Conservation (phyloP, 1,140 invertebrate genomes). For the Anadara kagoshimensis region DNA sequence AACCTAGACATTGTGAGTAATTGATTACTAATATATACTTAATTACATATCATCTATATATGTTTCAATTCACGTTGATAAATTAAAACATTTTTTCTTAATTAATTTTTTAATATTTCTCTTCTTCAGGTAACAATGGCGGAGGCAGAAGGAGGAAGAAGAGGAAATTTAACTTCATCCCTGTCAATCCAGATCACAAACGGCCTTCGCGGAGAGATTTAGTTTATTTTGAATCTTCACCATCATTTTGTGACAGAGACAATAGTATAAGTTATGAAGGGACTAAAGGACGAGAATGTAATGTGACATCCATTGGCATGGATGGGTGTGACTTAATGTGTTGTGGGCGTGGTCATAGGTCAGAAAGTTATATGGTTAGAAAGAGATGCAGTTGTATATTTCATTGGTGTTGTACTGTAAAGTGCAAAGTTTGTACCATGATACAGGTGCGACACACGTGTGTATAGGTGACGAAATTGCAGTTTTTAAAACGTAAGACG, state of each 20-base stretch:
- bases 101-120: conserved; percentile 7
- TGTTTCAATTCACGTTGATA: no score
- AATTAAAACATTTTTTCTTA: not conserved
- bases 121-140: conserved; percentile 54
- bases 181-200: conserved; percentile 64
- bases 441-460: conserved; percentile 57
- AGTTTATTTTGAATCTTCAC: conserved; percentile 88
- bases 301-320: conserved; percentile 80
- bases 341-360: conserved; percentile 91
- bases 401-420: conserved; percentile 92
- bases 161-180: conserved; percentile 58
- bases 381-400: conserved; percentile 92
- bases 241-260: conserved; percentile 88
- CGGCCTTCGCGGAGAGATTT: conserved; percentile 79
- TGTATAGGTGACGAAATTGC: conserved; percentile 22
- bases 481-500: no score
- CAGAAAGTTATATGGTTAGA: conserved; percentile 82
- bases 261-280: conserved; percentile 89
- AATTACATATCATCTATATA: no score
- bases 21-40: no score
- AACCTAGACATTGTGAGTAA: no score
- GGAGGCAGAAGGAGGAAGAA: conserved; percentile 37
- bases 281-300: conserved; percentile 77
- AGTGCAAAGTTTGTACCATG: conserved; percentile 79
- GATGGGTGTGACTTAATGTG: conserved; percentile 90